phyloP scores from a whole-genome alignment of 2,113 vertebrate genomes.

The Oncorhynchus masou region DNA sequence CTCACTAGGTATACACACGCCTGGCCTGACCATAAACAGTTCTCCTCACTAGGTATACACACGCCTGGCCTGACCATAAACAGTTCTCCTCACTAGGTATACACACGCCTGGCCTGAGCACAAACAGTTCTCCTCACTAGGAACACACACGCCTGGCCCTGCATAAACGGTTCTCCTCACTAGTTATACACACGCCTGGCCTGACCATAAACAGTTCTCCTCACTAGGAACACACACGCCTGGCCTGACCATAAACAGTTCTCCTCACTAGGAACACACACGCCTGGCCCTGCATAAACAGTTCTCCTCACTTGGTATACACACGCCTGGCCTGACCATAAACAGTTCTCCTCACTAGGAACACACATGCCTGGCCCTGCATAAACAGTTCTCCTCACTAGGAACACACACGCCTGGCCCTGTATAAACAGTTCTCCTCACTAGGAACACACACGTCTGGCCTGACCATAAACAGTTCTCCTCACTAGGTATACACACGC shows the following conservation, averaged over 20 bases:
- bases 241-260: slow-evolving; percentile 96
- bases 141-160: slow-evolving; percentile 87
- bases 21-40: slow-evolving; percentile 94
- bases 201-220: slow-evolving; percentile 92
- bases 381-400: slow-evolving; percentile 92
- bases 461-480: slow-evolving; percentile 95
- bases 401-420: slow-evolving; percentile 90
- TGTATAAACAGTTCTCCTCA: slow-evolving; percentile 89
- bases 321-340: slow-evolving; percentile 88
- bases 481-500: slow-evolving; percentile 85
- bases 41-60: slow-evolving; percentile 84
- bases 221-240: slow-evolving; percentile 86
- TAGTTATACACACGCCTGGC: slow-evolving; percentile 87
- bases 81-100: slow-evolving; percentile 92
- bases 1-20: slow-evolving; percentile 85
- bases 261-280: slow-evolving; percentile 83
- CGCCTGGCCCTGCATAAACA: slow-evolving; percentile 93
- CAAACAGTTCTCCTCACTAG: slow-evolving; percentile 91
- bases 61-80: slow-evolving; percentile 66
- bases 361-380: slow-evolving; percentile 84
- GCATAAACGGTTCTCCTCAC: slow-evolving; percentile 86
- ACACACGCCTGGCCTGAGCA: slow-evolving; percentile 87
- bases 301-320: slow-evolving; percentile 87
- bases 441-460: slow-evolving; percentile 86
- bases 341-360: slow-evolving; percentile 91